Evolutionary conservation across 1,140 invertebrate genomes (phyloP).

Genomic region (Dreissena polymorpha): DNA sequence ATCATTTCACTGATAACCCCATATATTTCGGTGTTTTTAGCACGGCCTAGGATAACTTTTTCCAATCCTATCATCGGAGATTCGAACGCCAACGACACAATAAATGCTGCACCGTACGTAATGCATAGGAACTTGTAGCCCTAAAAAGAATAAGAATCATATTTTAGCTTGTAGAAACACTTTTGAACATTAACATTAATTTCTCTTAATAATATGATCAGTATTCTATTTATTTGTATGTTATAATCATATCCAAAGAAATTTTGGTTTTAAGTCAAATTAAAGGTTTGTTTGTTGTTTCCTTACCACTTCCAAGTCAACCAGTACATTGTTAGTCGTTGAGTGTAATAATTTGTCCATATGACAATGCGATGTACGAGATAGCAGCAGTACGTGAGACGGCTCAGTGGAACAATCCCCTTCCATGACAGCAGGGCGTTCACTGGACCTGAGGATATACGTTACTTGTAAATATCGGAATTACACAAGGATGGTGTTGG

Average conservation of each 20-base stretch:
- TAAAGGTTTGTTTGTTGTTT: neutral
- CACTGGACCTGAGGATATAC: slow-evolving; percentile 82
- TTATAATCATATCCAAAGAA: no score
- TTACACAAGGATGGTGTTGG: neutral
- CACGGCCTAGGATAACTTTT: slow-evolving; percentile 81
- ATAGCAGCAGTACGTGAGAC: slow-evolving; percentile 94
- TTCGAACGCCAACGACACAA: slow-evolving; percentile 85
- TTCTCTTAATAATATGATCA: neutral
- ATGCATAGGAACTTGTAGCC: neutral
- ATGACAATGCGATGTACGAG: slow-evolving; percentile 86
- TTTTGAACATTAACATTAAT: neutral
- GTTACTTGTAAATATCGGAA: neutral
- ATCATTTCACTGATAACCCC: no score
- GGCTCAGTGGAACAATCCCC: slow-evolving; percentile 89
- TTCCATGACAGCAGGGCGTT: slow-evolving; percentile 88
- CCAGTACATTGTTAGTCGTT: slow-evolving; percentile 54
- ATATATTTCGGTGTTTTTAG: slow-evolving; percentile 4
- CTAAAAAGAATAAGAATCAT: no score
- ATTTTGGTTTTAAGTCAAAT: neutral
- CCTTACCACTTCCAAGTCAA: slow-evolving; percentile 61
- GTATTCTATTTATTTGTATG: neutral
- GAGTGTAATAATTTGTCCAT: slow-evolving; percentile 51
- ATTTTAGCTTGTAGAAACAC: no score
- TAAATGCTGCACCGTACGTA: slow-evolving; percentile 60
- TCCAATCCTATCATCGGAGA: slow-evolving; percentile 86